Evolutionary conservation across 2,888 invertebrate species (phyloP), one percentile per base, ranked within the genome.

Genomic region (Acanthosoma haemorrhoidale): DNA sequence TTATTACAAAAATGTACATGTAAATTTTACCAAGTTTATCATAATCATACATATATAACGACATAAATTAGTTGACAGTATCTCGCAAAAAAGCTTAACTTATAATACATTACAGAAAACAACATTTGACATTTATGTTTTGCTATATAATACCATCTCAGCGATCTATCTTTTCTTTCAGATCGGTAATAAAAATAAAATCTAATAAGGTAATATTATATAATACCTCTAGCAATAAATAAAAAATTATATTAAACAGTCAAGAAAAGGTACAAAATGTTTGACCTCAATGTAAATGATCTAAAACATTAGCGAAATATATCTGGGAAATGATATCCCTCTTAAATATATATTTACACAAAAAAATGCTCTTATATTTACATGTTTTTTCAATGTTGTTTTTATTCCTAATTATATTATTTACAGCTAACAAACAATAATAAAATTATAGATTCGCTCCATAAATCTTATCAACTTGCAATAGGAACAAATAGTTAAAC

Each of bases 401-500:
- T n/a, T n/a, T 25, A 25, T 51, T 51, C 29, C 51, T 51, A 51
- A 51, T 25, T 51, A n/a, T 51, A 51, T 51, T 51, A 51, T 51
- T n/a, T 51, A 51, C 51, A 51, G 13, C 29, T 51, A 51, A 51
- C 29, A 51, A 25, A 21, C 29, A 25, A 51, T 25, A 51, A 51
- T 6, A 51, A 51, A 25, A 6, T 25, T 51, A 51, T 1, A 6
- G n/a, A 5, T 51, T 25, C 51, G 51, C 51, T 51, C 51, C 51
- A 51, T 51, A 13, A 51, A 51, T 25, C 21, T n/a, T 25, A 6
- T 25, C 29, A 51, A 51, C n/a, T n/a, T n/a, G n/a, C 25, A 51
- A 25, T 51, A 51, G 51, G 51, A 51, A 51, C 51, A 51, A 51
- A 51, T 51, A n/a, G n/a, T n/a, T n/a, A 25, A 51, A 51, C 51